These are phyloP conservation scores for Lagopus muta DNA, from an alignment of 2,113 vertebrate species.

Conservation along the genomic window DNA sequence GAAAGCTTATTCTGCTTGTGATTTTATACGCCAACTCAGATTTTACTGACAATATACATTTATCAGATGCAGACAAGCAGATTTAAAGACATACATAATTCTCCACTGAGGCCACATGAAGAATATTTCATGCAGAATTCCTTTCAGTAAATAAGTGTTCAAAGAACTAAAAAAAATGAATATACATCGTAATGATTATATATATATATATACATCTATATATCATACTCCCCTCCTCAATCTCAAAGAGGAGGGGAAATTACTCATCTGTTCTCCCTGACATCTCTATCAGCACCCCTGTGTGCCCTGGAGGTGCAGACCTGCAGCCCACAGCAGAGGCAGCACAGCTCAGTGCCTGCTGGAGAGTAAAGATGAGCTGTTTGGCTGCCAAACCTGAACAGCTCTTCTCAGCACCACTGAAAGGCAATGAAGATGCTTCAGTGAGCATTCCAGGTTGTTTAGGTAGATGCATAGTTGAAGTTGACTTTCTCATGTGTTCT, in stretches of 20 bases:
- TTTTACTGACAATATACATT: constrained; percentile 37
- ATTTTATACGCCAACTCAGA: neutral
- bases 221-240: neutral
- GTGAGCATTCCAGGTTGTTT: neutral
- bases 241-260: neutral
- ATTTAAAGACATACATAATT: constrained; percentile 34
- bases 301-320: neutral
- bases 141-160: constrained; percentile 17
- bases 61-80: constrained; percentile 53
- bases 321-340: neutral
- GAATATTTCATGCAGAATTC: constrained; percentile 6
- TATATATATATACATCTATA: neutral
- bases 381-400: constrained; percentile 28
- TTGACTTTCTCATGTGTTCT: constrained; percentile 2
- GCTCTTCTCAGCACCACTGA: constrained; percentile 51
- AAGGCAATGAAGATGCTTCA: constrained; percentile 33
- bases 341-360: fast-evolving
- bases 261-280: constrained; percentile 28
- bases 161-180: neutral
- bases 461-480: constrained; percentile 22
- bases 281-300: neutral
- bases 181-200: neutral
- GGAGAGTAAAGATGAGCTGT: constrained; percentile 31
- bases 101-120: neutral
- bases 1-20: constrained; percentile 26